Evolutionary conservation across 2,888 invertebrate genomes (phyloP).

Genomic region (Coleophora flavipennella): DNA sequence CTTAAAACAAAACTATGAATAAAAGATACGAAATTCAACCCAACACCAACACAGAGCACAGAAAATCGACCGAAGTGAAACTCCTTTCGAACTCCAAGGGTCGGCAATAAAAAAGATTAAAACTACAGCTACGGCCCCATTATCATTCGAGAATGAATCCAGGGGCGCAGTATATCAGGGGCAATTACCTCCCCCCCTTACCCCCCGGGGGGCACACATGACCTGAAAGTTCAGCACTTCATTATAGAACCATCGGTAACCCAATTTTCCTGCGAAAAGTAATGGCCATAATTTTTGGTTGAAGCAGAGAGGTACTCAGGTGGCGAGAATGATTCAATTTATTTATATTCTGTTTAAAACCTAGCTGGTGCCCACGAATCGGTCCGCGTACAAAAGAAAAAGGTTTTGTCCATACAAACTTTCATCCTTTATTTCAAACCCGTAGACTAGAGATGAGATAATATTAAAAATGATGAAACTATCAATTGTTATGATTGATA

Average conservation of each 20-base stretch:
- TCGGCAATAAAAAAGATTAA: slow-evolving; percentile 64
- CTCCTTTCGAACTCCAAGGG: slow-evolving; percentile 42
- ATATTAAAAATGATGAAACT: too few relatives aligned
- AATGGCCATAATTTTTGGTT: slow-evolving; percentile 42
- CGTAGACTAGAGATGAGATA: too few relatives aligned
- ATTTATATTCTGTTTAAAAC: too few relatives aligned
- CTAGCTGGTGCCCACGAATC: too few relatives aligned
- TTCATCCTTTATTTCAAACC: too few relatives aligned
- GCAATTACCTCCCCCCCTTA: slow-evolving; percentile 36
- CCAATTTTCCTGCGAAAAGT: slow-evolving; percentile 35
- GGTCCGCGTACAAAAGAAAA: too few relatives aligned
- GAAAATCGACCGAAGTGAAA: slow-evolving; percentile 25
- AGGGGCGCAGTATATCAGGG: slow-evolving; percentile 13
- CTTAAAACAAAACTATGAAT: too few relatives aligned
- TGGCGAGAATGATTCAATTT: too few relatives aligned
- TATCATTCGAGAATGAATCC: slow-evolving; percentile 36
- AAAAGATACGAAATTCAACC: too few relatives aligned
- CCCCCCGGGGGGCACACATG: slow-evolving; percentile 37
- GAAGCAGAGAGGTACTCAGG: slow-evolving; percentile 7
- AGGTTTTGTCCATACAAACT: too few relatives aligned
- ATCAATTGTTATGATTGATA: too few relatives aligned
- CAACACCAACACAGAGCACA: neutral
- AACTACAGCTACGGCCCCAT: slow-evolving; percentile 50
- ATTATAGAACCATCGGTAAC: slow-evolving; percentile 51
- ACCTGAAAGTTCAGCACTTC: slow-evolving; percentile 64